A percentile compares a stretch with the other conserved stretches of the same genome.
Evolutionary conservation across 2,113 vertebrate species (phyloP).

Genomic region (Lates calcarifer): DNA sequence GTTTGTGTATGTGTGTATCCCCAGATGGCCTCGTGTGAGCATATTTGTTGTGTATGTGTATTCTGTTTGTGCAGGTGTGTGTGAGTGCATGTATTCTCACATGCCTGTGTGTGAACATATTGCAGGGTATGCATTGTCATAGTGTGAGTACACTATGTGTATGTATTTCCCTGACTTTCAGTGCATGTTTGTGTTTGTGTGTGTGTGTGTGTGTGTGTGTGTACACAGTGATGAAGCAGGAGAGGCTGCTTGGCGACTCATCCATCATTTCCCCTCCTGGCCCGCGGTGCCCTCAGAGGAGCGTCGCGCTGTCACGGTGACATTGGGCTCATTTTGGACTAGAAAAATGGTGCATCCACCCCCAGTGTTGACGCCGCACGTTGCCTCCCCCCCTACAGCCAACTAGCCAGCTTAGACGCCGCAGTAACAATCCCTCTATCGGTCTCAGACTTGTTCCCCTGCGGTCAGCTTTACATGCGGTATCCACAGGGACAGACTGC

Average conservation of each 20-base stretch:
- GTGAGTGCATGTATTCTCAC: not conserved
- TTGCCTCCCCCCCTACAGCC: constrained; percentile 15
- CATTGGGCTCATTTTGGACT: constrained; percentile 80
- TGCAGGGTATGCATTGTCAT: constrained; percentile 57
- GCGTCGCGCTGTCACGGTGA: constrained; percentile 72
- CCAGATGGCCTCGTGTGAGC: constrained; percentile 45
- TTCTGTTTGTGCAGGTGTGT: constrained; percentile 40
- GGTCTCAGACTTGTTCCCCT: constrained; percentile 30
- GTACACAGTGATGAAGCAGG: constrained; percentile 66
- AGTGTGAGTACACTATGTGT: constrained; percentile 22
- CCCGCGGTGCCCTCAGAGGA: constrained; percentile 74
- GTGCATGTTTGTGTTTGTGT: constrained; percentile 44
- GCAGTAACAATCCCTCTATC: constrained; percentile 64
- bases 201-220: constrained; percentile 21
- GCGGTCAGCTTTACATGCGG: constrained; percentile 17
- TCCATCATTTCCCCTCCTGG: constrained; percentile 80
- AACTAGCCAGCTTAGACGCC: constrained; percentile 45
- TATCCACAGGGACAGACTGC: constrained; percentile 54
- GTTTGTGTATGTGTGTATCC: constrained; percentile 37
- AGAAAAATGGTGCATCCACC: constrained; percentile 75
- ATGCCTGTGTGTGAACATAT: constrained; percentile 40
- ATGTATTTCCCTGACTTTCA: constrained; percentile 28
- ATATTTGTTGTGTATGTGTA: constrained; percentile 32
- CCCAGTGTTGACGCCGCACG: constrained; percentile 15
- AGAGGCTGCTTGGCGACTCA: constrained; percentile 75